Evolutionary conservation across 2,797 vertebrate genomes (phyloP).

Genomic region (Brachyrhaphis roseni): DNA sequence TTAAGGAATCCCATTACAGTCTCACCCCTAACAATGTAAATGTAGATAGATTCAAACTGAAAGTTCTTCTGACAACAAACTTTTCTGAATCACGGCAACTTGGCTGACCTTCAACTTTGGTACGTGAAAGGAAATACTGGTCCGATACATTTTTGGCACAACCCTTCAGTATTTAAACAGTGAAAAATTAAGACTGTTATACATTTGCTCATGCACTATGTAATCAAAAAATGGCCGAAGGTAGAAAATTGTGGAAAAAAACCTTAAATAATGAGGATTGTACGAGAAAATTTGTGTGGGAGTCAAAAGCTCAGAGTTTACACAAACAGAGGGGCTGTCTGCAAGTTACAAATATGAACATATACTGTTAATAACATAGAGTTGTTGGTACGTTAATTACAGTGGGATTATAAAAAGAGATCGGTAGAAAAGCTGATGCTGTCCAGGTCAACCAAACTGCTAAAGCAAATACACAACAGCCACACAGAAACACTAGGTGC

Average conservation of each 20-base stretch:
- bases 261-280: not conserved
- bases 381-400: not conserved
- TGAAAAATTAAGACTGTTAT: not conserved
- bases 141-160: not conserved
- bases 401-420: not conserved
- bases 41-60: not conserved
- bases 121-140: slow-evolving; percentile 1
- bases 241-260: slow-evolving; percentile 1
- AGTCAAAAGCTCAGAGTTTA: not conserved
- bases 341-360: not conserved
- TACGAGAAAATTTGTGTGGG: not conserved
- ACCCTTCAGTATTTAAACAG: not conserved
- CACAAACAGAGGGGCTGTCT: not conserved
- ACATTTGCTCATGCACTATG: not conserved
- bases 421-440: not conserved
- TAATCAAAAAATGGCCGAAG: not conserved
- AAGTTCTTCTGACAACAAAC: not conserved
- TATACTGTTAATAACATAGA: not conserved
- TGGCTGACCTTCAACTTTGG: not conserved
- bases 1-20: slow-evolving; percentile 14
- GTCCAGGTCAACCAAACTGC: not conserved
- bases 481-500: not conserved
- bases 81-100: not conserved
- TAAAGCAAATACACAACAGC: not conserved
- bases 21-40: not conserved